Percentiles rank a stretch among this genome's conserved stretches.
Conservation (phyloP, 2,113 vertebrate genomes). For the Opisthocomus hoazin region DNA sequence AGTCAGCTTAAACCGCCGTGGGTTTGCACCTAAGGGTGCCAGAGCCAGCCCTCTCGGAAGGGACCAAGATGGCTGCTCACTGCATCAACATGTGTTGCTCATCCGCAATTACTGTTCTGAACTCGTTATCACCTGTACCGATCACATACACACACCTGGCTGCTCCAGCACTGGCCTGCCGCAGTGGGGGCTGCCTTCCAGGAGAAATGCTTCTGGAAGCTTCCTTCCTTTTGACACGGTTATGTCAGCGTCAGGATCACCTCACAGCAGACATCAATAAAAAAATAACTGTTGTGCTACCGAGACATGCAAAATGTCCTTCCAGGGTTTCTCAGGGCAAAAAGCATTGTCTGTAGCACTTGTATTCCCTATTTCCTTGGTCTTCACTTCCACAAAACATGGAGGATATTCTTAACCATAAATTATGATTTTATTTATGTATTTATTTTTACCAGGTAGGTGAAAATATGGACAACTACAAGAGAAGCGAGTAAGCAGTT, state of each 20-base stretch:
- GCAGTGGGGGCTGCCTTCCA: accelerated
- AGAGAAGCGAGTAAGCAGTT: background rate
- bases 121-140: too few species aligned
- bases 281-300: background rate
- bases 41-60: background rate
- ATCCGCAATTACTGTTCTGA: background rate
- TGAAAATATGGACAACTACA: background rate
- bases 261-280: too few species aligned
- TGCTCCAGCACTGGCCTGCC: background rate
- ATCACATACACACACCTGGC: background rate
- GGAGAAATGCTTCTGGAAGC: background rate
- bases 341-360: background rate
- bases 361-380: background rate
- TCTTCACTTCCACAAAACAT: background rate
- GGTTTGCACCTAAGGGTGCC: background rate
- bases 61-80: background rate
- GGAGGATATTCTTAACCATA: background rate
- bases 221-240: background rate
- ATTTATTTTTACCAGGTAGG: background rate
- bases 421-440: background rate
- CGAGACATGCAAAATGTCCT: background rate
- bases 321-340: background rate
- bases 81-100: background rate
- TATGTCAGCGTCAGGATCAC: too few species aligned
- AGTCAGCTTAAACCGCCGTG: background rate